Base-by-base conservation (phyloP, 2,797 vertebrate species). In the Diplodus sargus region DNA sequence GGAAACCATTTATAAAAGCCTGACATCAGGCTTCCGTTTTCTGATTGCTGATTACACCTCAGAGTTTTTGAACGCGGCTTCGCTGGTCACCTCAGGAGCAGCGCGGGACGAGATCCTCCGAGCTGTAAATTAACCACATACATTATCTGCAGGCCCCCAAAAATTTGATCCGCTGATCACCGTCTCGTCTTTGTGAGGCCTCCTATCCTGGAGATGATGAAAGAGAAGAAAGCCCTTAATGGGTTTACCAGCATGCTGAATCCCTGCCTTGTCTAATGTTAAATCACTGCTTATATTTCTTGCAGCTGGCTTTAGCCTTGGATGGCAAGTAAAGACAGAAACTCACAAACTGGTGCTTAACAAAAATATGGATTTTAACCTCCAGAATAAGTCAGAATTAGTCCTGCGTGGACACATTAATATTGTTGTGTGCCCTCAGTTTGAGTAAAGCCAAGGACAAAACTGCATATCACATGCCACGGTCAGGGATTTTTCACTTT, bases 1-100 rank as follows among this genome's bases (percentile, higher is more conserved):
- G 90, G 89, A 90, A 89, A 82, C 82, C 82, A 89, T 93, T 91
- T 85, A 87, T 92, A 90, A 92, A 86, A 77, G 57, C 34, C 70
- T 77, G 90, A 93, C 92, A 69, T 92, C 83, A 67, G 18, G 79
- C 86, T 94, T 94, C 91, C 90, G 86, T 83, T 91, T 90, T 92
- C 82, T 92, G 89, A 92, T 93, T 90, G 88, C 88, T 91, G 91
- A 95, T 93, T 93, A 92, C 90, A 91, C 90, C 90, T 93, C 78
- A n/a, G 86, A 87, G 87, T 90, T 90, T 88, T 76, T 92, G 79
- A 90, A 84, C 51, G 78, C 71, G 76, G 80, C 89, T 68, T 73
- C 70, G 65, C 83, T 45, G 47, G 80, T 90, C 90, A 88, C 86
- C 89, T 82, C 82, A 74, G 71, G 82, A 84, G 65, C 63, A 62